A percentile compares a stretch with the other conserved stretches of the same genome.
phyloP scores from a whole-genome alignment of 2,888 invertebrate species.

The Laspeyria flexula region DNA sequence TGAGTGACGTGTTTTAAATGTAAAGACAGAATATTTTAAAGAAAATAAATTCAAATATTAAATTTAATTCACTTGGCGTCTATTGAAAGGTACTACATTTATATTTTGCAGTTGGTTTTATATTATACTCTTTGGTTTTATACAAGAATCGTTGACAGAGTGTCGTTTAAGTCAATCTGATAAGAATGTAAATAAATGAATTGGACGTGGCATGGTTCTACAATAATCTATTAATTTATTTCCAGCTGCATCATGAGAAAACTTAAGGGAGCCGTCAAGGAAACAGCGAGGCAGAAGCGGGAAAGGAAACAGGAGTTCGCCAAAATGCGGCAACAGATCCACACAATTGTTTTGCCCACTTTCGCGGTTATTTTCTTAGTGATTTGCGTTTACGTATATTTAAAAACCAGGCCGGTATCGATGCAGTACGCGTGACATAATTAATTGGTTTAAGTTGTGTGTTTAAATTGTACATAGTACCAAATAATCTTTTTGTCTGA shows the following conservation, averaged over 20 bases:
- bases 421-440: slow-evolving; percentile 70
- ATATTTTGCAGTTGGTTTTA: background rate
- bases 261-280: slow-evolving; percentile 92
- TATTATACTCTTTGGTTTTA: background rate
- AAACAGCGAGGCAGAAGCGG: slow-evolving; percentile 93
- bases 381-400: slow-evolving; percentile 91
- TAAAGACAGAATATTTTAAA: slow-evolving; percentile 9
- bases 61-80: slow-evolving; percentile 2
- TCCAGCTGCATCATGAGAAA: slow-evolving; percentile 88
- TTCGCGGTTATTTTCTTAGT: slow-evolving; percentile 89
- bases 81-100: slow-evolving; percentile 25
- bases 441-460: slow-evolving; percentile 16
- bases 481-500: slow-evolving; percentile 23
- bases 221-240: slow-evolving; percentile 29
- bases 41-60: slow-evolving; percentile 23
- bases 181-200: slow-evolving; percentile 8
- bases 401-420: slow-evolving; percentile 90
- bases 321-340: slow-evolving; percentile 91
- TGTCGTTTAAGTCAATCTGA: background rate
- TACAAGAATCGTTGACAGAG: background rate
- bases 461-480: slow-evolving; percentile 37
- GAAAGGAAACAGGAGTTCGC: slow-evolving; percentile 94
- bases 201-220: slow-evolving; percentile 49
- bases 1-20: slow-evolving; percentile 35
- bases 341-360: slow-evolving; percentile 91